phyloP scores from a whole-genome alignment of 2,888 invertebrate species.

The Acronicta leporina region DNA sequence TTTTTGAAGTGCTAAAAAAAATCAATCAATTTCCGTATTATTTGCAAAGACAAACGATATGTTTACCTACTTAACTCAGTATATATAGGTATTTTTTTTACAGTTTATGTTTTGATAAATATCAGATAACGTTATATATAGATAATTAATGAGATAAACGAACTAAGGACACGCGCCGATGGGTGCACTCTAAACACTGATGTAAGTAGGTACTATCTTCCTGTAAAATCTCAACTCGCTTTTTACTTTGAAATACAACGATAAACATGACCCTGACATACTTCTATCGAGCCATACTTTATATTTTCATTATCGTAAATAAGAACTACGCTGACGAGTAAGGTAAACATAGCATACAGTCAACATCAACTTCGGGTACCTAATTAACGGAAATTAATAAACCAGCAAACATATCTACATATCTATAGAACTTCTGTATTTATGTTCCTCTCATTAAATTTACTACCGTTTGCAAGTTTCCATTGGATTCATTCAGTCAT shows the following conservation, averaged over 20 bases:
- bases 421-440: neutral
- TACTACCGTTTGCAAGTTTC: constrained; percentile 9
- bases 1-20: neutral
- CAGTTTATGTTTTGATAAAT: too few relatives aligned
- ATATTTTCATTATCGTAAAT: constrained; percentile 40
- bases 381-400: constrained; percentile 17
- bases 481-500: constrained; percentile 1
- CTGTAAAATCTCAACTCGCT: neutral
- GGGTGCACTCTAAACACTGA: constrained; percentile 3
- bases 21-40: neutral
- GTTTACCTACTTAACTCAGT: neutral
- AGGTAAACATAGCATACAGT: constrained; percentile 15
- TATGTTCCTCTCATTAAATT: constrained; percentile 4
- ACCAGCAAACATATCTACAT: constrained; percentile 10
- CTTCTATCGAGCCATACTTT: constrained; percentile 30
- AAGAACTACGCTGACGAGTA: constrained; percentile 30
- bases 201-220: neutral
- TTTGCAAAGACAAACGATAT: neutral
- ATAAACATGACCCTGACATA: constrained; percentile 44
- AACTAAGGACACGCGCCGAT: constrained; percentile 11
- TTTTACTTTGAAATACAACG: constrained; percentile 26
- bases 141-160: constrained; percentile 1
- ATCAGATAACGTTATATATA: neutral
- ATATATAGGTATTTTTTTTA: too few relatives aligned
- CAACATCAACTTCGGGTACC: constrained; percentile 23